phyloP scores from a whole-genome alignment of 2,888 invertebrate species.

The Lithophane semibrunnea region DNA sequence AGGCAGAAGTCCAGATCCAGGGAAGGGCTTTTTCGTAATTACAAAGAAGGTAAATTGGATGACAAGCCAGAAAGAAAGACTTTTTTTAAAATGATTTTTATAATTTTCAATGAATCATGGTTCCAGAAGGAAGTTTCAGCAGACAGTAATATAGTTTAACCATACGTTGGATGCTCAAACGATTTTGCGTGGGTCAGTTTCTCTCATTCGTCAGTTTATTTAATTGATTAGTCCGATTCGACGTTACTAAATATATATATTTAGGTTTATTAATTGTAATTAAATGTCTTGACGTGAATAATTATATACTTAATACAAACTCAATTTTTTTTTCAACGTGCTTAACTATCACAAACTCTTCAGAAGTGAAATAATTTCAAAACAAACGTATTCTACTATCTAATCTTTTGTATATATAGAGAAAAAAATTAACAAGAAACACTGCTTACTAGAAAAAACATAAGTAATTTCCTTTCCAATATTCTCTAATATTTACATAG shows the following conservation, averaged over 20 bases:
- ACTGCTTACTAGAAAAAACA: conserved; percentile 19
- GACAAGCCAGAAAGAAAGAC: no score
- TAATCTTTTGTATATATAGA: neutral
- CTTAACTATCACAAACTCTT: neutral
- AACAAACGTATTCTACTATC: neutral
- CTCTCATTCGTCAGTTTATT: neutral
- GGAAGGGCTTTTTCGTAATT: neutral
- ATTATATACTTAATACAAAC: neutral
- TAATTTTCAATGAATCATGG: neutral
- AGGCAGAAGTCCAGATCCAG: conserved; percentile 42
- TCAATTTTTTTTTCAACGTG: neutral
- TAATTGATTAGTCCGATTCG: neutral
- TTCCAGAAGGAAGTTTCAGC: neutral
- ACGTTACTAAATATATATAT: no score
- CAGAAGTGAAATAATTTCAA: neutral
- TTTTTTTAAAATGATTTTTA: no score
- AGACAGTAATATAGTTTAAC: neutral
- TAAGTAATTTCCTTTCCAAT: conserved; percentile 21
- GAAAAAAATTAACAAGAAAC: neutral
- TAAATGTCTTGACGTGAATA: no score
- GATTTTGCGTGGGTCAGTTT: neutral
- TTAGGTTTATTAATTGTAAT: no score
- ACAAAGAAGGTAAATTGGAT: neutral
- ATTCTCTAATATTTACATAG: conserved; percentile 50
- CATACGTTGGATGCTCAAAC: neutral